Conservation (phyloP, 2,888 invertebrate species). For the Archips crataeganus region DNA sequence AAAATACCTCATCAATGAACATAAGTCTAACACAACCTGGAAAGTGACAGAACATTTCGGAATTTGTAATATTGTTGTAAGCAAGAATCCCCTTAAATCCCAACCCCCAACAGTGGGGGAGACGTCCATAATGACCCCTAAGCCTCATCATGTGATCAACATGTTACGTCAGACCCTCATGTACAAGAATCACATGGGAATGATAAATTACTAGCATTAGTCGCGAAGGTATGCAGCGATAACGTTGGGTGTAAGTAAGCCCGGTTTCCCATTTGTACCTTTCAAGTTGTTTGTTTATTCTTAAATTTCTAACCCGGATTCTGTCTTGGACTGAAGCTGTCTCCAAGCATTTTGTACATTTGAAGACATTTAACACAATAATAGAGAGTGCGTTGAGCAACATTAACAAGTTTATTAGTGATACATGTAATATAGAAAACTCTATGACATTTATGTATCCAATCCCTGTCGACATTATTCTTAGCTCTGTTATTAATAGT, state of each 20-base stretch:
- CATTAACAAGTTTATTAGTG: too few relatives aligned
- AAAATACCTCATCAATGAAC: too few relatives aligned
- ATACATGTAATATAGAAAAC: too few relatives aligned
- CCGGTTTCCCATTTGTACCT: constrained; percentile 39
- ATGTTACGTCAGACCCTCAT: constrained; percentile 18
- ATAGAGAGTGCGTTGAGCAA: too few relatives aligned
- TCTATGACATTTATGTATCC: too few relatives aligned
- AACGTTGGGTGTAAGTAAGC: constrained; percentile 33
- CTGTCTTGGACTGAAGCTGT: not conserved
- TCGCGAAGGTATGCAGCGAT: constrained; percentile 37
- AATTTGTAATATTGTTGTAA: not conserved
- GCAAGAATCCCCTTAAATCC: not conserved
- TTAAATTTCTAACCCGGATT: not conserved
- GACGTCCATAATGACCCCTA: constrained; percentile 9
- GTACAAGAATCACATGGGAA: constrained; percentile 34
- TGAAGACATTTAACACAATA: too few relatives aligned
- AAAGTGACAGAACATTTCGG: not conserved
- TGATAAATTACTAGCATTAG: constrained; percentile 39
- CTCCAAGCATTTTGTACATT: not conserved
- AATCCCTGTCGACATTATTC: too few relatives aligned
- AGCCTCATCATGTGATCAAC: constrained; percentile 17
- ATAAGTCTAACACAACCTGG: too few relatives aligned
- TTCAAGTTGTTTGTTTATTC: constrained; percentile 38
- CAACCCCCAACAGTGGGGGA: constrained; percentile 4
- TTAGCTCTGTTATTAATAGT: too few relatives aligned